Evolutionary conservation across 2,113 vertebrate genomes (phyloP).

Genomic region (Eublepharis macularius): DNA sequence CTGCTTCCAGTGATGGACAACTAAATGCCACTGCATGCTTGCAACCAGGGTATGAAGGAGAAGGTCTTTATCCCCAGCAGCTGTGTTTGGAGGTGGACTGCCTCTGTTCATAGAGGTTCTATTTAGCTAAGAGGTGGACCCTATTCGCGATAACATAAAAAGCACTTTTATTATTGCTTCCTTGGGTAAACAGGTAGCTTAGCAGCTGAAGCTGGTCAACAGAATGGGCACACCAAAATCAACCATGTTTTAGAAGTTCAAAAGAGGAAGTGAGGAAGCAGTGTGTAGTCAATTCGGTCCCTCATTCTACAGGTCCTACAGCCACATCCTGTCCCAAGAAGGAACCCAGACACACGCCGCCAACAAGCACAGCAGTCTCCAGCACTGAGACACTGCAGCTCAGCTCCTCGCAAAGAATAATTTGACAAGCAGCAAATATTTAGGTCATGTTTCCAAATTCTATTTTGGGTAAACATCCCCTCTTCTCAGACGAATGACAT

Average conservation of each 20-base stretch:
- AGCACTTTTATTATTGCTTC: slow-evolving; percentile 49
- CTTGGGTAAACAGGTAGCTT: slow-evolving; percentile 28
- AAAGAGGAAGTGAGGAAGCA: slow-evolving; percentile 25
- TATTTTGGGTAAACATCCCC: slow-evolving; percentile 22
- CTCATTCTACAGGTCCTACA: too few relatives aligned
- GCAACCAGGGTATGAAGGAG: too few relatives aligned
- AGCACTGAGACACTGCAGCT: slow-evolving; percentile 17
- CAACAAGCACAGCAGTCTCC: slow-evolving; percentile 27
- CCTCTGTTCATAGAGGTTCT: too few relatives aligned
- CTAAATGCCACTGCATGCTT: too few relatives aligned
- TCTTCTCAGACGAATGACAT: neutral
- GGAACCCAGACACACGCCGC: neutral
- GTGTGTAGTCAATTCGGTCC: slow-evolving; percentile 25
- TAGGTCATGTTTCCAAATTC: slow-evolving; percentile 3
- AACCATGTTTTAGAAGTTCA: slow-evolving; percentile 47
- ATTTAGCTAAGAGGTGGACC: slow-evolving; percentile 29
- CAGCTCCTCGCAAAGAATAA: slow-evolving; percentile 15
- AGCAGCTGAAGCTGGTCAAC: slow-evolving; percentile 46
- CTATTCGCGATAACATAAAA: slow-evolving; percentile 43
- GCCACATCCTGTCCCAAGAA: neutral
- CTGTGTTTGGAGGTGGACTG: too few relatives aligned
- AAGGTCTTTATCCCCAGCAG: too few relatives aligned
- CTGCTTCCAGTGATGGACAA: too few relatives aligned
- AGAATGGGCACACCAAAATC: slow-evolving; percentile 58
- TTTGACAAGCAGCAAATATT: slow-evolving; percentile 22